Percentiles rank a stretch among this genome's conserved stretches.
phyloP scores from a whole-genome alignment of 2,888 invertebrate species.

The Lamproptera curius region DNA sequence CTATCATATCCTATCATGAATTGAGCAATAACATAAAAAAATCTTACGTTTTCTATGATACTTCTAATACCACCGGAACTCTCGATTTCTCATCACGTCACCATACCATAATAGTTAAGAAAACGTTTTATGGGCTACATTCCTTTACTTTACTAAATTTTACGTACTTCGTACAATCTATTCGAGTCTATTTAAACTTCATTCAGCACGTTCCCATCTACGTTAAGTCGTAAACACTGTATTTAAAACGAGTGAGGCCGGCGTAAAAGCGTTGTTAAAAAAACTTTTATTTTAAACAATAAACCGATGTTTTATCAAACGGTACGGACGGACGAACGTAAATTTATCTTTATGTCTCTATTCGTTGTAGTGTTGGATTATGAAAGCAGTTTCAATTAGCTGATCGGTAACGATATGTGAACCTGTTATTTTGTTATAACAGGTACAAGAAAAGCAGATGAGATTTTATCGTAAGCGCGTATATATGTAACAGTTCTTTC shows the following conservation, averaged over 20 bases:
- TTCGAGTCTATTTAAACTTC: conserved; percentile 17
- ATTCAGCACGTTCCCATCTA: conserved; percentile 8
- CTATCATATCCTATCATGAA: too few relatives aligned
- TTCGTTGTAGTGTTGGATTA: conserved; percentile 32
- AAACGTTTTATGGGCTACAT: too few relatives aligned
- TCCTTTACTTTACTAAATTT: too few relatives aligned
- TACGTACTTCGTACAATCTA: too few relatives aligned
- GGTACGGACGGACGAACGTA: conserved; percentile 46
- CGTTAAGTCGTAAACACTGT: conserved; percentile 28
- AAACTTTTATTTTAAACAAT: conserved; percentile 69
- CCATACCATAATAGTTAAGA: too few relatives aligned
- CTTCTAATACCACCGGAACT: background rate
- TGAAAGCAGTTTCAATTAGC: background rate
- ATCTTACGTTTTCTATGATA: too few relatives aligned
- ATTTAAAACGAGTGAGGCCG: conserved; percentile 32
- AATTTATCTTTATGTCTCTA: conserved; percentile 70
- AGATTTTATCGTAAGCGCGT: too few relatives aligned
- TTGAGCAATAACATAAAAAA: too few relatives aligned
- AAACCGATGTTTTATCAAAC: conserved; percentile 50
- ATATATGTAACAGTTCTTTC: too few relatives aligned
- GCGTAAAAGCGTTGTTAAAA: conserved; percentile 59
- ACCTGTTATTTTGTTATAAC: too few relatives aligned
- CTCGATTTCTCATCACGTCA: background rate
- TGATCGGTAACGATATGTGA: too few relatives aligned
- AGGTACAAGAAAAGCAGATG: too few relatives aligned